Conservation (phyloP, 2,888 invertebrate species). For the Melieria picta region DNA sequence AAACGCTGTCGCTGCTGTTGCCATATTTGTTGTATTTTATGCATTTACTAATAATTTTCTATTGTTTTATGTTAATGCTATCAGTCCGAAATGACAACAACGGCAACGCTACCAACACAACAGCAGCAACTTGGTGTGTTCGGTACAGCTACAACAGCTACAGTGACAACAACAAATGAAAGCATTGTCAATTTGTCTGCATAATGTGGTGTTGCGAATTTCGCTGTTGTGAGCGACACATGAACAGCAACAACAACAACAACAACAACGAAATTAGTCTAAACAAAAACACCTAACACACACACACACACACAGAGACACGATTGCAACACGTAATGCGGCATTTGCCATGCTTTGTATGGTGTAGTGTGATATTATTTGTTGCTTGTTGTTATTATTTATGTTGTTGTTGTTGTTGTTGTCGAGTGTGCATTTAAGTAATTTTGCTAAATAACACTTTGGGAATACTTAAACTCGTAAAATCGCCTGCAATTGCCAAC, state of each 20-base stretch:
- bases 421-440: slow-evolving; percentile 41
- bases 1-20: slow-evolving; percentile 16
- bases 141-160: slow-evolving; percentile 31
- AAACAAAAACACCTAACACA: slow-evolving; percentile 16
- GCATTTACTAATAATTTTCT: slow-evolving; percentile 42
- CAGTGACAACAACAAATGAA: slow-evolving; percentile 11
- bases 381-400: background rate
- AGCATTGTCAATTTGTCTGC: slow-evolving; percentile 31
- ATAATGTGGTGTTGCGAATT: slow-evolving; percentile 28
- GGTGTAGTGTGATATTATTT: no score
- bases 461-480: slow-evolving; percentile 39
- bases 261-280: slow-evolving; percentile 8
- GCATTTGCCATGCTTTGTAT: background rate
- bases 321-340: slow-evolving; percentile 15
- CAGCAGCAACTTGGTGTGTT: slow-evolving; percentile 28
- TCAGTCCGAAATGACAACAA: slow-evolving; percentile 24
- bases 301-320: slow-evolving; percentile 4
- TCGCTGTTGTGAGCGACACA: slow-evolving; percentile 31
- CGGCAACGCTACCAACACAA: slow-evolving; percentile 12
- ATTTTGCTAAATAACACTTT: slow-evolving; percentile 50
- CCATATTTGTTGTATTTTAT: slow-evolving; percentile 15
- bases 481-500: no score
- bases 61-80: slow-evolving; percentile 47
- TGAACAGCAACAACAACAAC: slow-evolving; percentile 21
- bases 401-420: no score